Base-by-base conservation (phyloP, 2,797 vertebrate species). In the Prunella strophiata region DNA sequence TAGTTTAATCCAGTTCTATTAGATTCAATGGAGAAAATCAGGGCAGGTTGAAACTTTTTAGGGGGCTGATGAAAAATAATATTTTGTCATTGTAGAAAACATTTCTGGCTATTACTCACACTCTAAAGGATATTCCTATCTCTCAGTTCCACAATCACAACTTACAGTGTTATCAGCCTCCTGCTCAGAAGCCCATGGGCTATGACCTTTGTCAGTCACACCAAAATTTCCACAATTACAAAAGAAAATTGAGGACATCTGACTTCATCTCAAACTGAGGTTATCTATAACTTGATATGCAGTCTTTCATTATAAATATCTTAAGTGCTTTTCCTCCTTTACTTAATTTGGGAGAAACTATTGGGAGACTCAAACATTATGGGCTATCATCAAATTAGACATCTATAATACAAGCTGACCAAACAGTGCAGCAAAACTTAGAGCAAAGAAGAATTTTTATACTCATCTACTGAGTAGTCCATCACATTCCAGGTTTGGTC, bases 1-100 rank as follows among this genome's bases (percentile, higher is more conserved):
- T 96, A 96, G 97, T 98, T 98, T 98, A 98, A 98, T 98, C 97
- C 94, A 88, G 95, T 94, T 97, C 97, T 97, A 96, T 98, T 98
- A 98, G 97, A 97, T 97, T 97, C 96, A 97, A 96, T 95, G 93
- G 96, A 97, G 96, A 97, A 98, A 97, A 97, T 98, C 97, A 97
- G 94, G 79, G 91, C 93, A 95, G 88, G 95, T 96, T 95, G 94
- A 97, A 98, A 96, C 94, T 97, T 98, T 97, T 97, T 83, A 89
- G 81, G 91, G 51, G 57, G 70, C 61, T 96, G 96, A 97, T 98
- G 93, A 97, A 97, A 98, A 98, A 96, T 96, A 97, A 95, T 97
- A 97, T 97, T 97, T 96, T 85, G 92, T 91, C 84, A 91, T 50
- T 76, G 61, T 78, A 89, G 87, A 96, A 97, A 98, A 97, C 76